phyloP scores from a whole-genome alignment of 2,797 vertebrate species.

The Falco concolor region DNA sequence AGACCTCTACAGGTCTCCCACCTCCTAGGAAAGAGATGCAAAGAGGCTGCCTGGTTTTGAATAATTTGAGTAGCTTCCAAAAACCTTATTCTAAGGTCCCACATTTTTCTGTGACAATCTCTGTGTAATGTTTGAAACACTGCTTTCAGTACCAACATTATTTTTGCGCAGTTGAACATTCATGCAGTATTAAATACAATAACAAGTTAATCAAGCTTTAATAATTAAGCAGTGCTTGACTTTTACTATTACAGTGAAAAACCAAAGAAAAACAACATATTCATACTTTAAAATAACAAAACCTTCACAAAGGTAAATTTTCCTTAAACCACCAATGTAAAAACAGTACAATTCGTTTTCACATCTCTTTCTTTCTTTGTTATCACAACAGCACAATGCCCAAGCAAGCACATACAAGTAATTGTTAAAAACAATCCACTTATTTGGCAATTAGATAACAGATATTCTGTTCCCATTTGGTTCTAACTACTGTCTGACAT shows the following conservation, averaged over 20 bases:
- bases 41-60: neutral
- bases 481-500: neutral
- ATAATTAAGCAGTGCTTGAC: neutral
- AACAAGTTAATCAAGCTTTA: neutral
- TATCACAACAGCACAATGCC: rapidly evolving
- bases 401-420: neutral
- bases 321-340: neutral
- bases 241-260: neutral
- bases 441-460: neutral
- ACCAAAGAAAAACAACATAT: neutral
- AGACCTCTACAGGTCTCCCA: neutral
- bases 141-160: neutral
- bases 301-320: neutral
- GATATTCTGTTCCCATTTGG: neutral
- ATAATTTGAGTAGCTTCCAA: neutral
- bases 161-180: neutral
- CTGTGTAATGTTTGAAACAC: neutral
- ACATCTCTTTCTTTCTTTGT: neutral
- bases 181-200: neutral
- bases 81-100: neutral
- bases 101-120: neutral
- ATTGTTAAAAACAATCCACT: neutral
- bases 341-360: neutral
- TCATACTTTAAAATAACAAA: neutral
- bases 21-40: neutral